These are phyloP conservation scores for Drosophila baimaii DNA, from an alignment of 1,140 invertebrate genomes.

Conservation along the genomic window DNA sequence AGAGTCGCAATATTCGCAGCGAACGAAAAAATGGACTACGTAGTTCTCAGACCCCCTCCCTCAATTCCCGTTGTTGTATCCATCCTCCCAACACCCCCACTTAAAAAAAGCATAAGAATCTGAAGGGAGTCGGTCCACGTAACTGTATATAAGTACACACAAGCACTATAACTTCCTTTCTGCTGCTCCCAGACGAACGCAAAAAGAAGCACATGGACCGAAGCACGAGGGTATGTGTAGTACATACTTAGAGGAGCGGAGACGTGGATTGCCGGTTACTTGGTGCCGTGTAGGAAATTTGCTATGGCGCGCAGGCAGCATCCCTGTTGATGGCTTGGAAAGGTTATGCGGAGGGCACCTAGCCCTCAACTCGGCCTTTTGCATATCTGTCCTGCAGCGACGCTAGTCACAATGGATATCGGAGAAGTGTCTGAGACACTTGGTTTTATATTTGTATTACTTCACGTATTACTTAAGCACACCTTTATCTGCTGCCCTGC, in stretches of 20 bases:
- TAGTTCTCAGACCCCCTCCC: no score
- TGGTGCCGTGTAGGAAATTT: conserved; percentile 40
- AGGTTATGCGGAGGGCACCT: no score
- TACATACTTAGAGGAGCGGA: conserved; percentile 36
- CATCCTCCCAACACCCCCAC: background rate
- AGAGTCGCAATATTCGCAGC: background rate
- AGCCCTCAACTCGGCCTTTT: no score
- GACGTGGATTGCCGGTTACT: conserved; percentile 3
- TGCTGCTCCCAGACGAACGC: conserved; percentile 14
- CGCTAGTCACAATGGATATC: no score
- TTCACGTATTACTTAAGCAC: no score
- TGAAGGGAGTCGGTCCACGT: conserved; percentile 29
- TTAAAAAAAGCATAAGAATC: conserved; percentile 28
- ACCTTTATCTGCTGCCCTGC: no score
- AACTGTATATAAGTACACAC: conserved; percentile 42
- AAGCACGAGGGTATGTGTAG: background rate
- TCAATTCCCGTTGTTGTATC: background rate
- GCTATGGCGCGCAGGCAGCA: background rate
- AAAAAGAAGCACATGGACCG: conserved; percentile 38
- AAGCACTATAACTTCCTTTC: conserved; percentile 20
- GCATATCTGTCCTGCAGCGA: no score
- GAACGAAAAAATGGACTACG: background rate
- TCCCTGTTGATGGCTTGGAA: background rate
- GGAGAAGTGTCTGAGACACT: no score
- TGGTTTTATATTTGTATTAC: no score